These are phyloP conservation scores for Dicrurus megarhynchus DNA, from an alignment of 2,113 vertebrate genomes.

Conservation along the genomic window DNA sequence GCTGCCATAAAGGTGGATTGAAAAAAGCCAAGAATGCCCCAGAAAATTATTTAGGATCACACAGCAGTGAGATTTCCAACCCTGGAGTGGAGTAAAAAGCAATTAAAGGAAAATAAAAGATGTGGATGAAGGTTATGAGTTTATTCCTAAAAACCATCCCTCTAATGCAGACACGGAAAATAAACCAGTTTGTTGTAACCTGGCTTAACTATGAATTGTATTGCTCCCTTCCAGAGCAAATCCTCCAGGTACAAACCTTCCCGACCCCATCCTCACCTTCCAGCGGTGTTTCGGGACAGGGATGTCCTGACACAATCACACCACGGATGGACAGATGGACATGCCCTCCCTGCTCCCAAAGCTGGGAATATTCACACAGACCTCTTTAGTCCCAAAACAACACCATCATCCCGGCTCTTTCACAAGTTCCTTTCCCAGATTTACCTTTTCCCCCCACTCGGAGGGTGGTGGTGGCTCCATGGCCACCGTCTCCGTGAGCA, in stretches of 20 bases:
- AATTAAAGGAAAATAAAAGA: not conserved
- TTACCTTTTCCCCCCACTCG: fast-evolving
- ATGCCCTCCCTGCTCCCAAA: not conserved
- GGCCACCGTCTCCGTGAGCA: fast-evolving
- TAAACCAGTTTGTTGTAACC: not conserved
- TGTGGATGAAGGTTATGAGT: not conserved
- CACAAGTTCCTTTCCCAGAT: not conserved
- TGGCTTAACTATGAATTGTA: not conserved
- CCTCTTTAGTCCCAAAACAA: not conserved
- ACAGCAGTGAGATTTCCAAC: not conserved
- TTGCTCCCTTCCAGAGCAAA: not conserved
- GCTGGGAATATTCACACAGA: not conserved
- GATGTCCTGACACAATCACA: not conserved
- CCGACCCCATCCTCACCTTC: not conserved
- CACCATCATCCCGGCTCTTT: not conserved
- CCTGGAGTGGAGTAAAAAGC: not conserved
- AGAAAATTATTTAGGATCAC: not conserved
- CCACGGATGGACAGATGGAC: not conserved
- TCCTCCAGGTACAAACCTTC: not conserved
- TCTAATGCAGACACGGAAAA: not conserved
- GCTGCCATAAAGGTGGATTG: not conserved
- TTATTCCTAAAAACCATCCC: not conserved
- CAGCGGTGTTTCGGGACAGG: not conserved
- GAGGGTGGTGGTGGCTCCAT: not conserved
- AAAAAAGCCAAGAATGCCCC: not conserved